A percentile compares a stretch with the other conserved stretches of the same genome.
Conservation (phyloP, 2,797 vertebrate species). For the Cuniculus paca region DNA sequence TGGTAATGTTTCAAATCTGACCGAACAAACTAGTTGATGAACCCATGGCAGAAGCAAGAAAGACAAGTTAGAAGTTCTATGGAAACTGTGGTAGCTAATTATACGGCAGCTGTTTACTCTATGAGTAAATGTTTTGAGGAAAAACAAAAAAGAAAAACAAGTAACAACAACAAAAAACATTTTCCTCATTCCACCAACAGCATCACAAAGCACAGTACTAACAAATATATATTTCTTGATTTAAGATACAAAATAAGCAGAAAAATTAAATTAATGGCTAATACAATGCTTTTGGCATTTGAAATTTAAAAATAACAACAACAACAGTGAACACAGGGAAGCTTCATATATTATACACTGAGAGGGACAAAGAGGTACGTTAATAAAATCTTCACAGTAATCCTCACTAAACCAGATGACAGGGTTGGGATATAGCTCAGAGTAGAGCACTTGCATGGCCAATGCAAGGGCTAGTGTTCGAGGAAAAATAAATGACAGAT, state of each 20-base stretch:
- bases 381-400: constrained; percentile 26
- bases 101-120: background rate
- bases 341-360: background rate
- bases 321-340: background rate
- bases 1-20: background rate
- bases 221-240: background rate
- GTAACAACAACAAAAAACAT: background rate
- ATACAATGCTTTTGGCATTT: constrained; percentile 9
- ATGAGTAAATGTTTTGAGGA: background rate
- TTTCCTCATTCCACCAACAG: background rate
- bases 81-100: background rate
- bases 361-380: background rate
- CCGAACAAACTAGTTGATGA: background rate
- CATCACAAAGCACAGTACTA: background rate
- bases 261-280: background rate
- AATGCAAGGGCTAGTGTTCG: background rate
- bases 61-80: background rate
- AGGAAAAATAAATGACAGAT: constrained; percentile 7
- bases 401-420: background rate
- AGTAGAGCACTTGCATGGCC: background rate
- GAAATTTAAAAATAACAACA: background rate
- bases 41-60: background rate
- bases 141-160: background rate
- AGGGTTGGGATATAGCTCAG: background rate
- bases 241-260: constrained; percentile 22